phyloP scores from a whole-genome alignment of 2,113 vertebrate species.

The Chloropsis hardwickii region DNA sequence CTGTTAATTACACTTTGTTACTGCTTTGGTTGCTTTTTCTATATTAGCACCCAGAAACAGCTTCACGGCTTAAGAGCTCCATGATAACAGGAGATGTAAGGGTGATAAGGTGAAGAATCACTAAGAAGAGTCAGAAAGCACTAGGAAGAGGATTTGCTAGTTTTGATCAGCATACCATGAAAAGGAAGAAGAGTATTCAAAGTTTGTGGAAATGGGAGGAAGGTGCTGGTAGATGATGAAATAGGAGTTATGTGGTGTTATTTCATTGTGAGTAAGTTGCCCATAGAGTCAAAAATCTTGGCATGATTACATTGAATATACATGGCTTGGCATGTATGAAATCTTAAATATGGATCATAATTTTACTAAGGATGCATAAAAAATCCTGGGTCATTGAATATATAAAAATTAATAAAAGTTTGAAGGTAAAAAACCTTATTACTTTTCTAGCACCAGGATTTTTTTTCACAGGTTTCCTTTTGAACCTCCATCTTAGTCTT shows the following conservation, averaged over 20 bases:
- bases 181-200: background rate
- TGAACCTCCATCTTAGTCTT: background rate
- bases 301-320: background rate
- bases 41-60: background rate
- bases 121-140: background rate
- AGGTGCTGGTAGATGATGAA: background rate
- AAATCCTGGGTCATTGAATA: background rate
- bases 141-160: background rate
- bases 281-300: background rate
- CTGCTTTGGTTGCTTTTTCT: background rate
- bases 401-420: background rate
- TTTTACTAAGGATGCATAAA: background rate
- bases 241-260: background rate
- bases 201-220: background rate
- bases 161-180: background rate
- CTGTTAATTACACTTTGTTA: background rate
- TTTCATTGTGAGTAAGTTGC: background rate
- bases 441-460: background rate
- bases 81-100: background rate
- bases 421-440: background rate
- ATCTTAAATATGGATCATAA: background rate
- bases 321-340: rapidly evolving
- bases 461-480: background rate
- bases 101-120: background rate
- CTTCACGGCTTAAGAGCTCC: background rate